Conservation (phyloP, 2,797 vertebrate genomes). For the Gephyroberyx darwinii region DNA sequence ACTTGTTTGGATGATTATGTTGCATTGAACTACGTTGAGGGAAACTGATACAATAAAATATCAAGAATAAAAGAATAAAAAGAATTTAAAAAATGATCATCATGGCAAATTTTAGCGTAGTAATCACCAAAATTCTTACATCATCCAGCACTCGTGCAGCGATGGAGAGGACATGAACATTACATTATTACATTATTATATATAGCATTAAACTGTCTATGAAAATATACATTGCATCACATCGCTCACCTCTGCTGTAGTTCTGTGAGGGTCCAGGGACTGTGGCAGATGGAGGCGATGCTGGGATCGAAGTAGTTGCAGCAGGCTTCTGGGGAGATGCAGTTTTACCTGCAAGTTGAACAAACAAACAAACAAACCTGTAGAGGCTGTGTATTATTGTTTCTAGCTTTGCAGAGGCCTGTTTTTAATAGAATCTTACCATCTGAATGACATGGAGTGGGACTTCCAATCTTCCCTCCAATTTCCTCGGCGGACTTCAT, state of each 20-base stretch:
- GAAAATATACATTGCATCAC: neutral
- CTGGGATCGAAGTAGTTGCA: constrained; percentile 17
- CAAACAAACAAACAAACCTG: constrained; percentile 14
- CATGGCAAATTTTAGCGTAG: no score
- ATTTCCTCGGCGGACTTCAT: constrained; percentile 65
- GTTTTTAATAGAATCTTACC: constrained; percentile 47
- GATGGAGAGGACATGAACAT: no score
- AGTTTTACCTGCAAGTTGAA: constrained; percentile 45
- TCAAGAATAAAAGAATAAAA: no score
- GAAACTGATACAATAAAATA: no score
- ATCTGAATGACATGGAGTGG: constrained; percentile 37
- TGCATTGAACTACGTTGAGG: no score
- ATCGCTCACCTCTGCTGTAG: constrained; percentile 58
- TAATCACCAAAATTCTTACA: neutral
- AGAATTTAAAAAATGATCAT: no score
- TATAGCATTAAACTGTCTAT: no score
- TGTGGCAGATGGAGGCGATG: constrained; percentile 28
- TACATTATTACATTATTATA: no score
- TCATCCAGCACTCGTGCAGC: neutral
- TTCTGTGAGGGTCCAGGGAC: constrained; percentile 52
- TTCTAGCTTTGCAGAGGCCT: neutral
- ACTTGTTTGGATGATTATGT: no score
- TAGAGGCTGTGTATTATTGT: neutral
- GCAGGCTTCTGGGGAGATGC: constrained; percentile 32
- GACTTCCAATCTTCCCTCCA: constrained; percentile 71